These are phyloP conservation scores for Drosophila leontia DNA, from an alignment of 1,140 invertebrate species.

Conservation along the genomic window DNA sequence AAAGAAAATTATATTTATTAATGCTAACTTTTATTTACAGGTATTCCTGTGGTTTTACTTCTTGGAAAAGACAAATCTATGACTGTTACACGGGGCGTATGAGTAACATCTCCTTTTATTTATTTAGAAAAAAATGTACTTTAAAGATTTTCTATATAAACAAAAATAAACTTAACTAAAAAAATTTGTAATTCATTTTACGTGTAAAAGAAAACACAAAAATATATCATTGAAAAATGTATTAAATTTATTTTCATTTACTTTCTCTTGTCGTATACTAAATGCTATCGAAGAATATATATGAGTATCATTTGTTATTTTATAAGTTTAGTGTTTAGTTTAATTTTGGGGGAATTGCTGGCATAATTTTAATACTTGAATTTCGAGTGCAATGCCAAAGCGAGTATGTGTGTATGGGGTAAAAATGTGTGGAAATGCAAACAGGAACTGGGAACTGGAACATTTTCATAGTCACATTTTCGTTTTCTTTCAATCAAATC, in stretches of 20 bases:
- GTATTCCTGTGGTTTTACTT: no score
- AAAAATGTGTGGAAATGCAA: conserved; percentile 42
- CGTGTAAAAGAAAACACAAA: not conserved
- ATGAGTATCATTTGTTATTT: conserved; percentile 84
- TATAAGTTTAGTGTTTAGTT: conserved; percentile 59
- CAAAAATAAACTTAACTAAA: no score
- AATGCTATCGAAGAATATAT: conserved; percentile 74
- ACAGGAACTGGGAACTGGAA: conserved; percentile 58
- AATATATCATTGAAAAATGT: conserved; percentile 29
- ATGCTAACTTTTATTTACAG: no score
- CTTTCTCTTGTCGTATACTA: conserved; percentile 49
- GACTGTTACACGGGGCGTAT: not conserved
- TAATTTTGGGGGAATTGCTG: conserved; percentile 41
- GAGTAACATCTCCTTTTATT: not conserved
- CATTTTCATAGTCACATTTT: conserved; percentile 56
- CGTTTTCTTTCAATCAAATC: conserved; percentile 18
- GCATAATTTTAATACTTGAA: conserved; percentile 75
- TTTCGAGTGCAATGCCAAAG: conserved; percentile 68
- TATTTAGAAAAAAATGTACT: no score
- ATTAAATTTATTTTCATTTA: conserved; percentile 52
- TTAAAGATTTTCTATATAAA: no score
- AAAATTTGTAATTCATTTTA: not conserved
- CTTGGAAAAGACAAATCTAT: not conserved
- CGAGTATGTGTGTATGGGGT: conserved; percentile 17
- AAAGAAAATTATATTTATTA: no score